Evolutionary conservation across 2,888 invertebrate species (phyloP).

Genomic region (Alcis repandata): DNA sequence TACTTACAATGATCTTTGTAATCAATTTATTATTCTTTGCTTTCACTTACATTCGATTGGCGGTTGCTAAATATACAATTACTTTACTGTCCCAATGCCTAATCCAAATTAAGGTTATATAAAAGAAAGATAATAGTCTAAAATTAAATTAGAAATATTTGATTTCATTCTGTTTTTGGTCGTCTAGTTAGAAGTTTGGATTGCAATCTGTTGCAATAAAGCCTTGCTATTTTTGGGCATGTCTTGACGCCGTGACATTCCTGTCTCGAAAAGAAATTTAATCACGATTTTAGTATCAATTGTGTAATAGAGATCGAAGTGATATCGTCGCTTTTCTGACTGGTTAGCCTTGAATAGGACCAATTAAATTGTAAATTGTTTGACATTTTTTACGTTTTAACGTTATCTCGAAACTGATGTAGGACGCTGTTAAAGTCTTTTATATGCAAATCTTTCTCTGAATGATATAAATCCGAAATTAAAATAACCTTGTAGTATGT

Average conservation of each 20-base stretch:
- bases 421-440: slow-evolving; percentile 44
- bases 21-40: slow-evolving; percentile 3
- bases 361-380: slow-evolving; percentile 38
- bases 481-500: neutral
- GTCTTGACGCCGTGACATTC: slow-evolving; percentile 39
- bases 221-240: slow-evolving; percentile 46
- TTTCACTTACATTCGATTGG: slow-evolving; percentile 16
- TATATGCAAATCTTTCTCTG: slow-evolving; percentile 34
- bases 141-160: slow-evolving; percentile 44
- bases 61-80: slow-evolving; percentile 31
- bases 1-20: slow-evolving; percentile 7
- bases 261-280: slow-evolving; percentile 43
- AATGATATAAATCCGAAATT: slow-evolving; percentile 8
- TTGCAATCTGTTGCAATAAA: slow-evolving; percentile 47
- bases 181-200: slow-evolving; percentile 40
- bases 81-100: slow-evolving; percentile 25
- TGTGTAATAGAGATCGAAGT: slow-evolving; percentile 46
- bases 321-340: slow-evolving; percentile 39
- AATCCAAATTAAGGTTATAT: slow-evolving; percentile 24
- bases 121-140: slow-evolving; percentile 26
- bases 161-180: slow-evolving; percentile 44
- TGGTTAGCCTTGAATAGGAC: slow-evolving; percentile 40
- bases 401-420: slow-evolving; percentile 29
- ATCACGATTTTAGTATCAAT: slow-evolving; percentile 45
- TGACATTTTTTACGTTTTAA: slow-evolving; percentile 33